Evolutionary conservation across 2,888 invertebrate species (phyloP), one percentile per base, ranked within the genome.

Genomic region (Danaus chrysippus): DNA sequence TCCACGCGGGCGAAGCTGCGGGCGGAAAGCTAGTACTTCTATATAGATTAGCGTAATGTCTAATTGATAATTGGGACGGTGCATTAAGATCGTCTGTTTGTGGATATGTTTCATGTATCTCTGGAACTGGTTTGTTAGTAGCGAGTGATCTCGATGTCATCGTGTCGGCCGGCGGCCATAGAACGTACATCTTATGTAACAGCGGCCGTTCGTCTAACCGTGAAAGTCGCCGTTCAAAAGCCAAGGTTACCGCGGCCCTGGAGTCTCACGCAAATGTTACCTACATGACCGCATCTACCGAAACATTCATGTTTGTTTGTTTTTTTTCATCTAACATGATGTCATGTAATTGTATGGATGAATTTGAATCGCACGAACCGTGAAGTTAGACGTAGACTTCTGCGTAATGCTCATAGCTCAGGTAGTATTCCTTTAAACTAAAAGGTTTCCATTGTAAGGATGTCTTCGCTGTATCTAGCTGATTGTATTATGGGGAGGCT

Each of bases 181-280:
- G 76, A 75, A 71, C 78, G 83, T 81, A 75, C 87, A 86, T 86
- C 89, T 90, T 87, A 88, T 87, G 85, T 88, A 89, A 87, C 79
- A 72, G 71, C 85, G 81, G 76, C 86, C 83, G 23, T 34, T 34
- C 23, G 87, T 86, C 89, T 89, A 90, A 91, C 90, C 91, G 90
- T 91, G 91, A 91, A 91, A 91, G 91, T 90, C 84, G 81, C 85
- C 86, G 84, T 85, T 89, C 88, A 89, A 90, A 89, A 89, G 88
- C 90, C 91, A 91, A 91, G 91, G 91, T 90, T 88, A 88, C 75
- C 82, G 76, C 77, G 87, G 83, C 89, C 87, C 83, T 86, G 86
- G 82, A 77, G 79, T 76, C 78, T 78, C 76, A 87, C 84, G 87
- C 87, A 82, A 87, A 85, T 81, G 82, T 79, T 83, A 61, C 53